Base-by-base conservation (phyloP, 2,113 vertebrate species). In the Otolemur garnettii region DNA sequence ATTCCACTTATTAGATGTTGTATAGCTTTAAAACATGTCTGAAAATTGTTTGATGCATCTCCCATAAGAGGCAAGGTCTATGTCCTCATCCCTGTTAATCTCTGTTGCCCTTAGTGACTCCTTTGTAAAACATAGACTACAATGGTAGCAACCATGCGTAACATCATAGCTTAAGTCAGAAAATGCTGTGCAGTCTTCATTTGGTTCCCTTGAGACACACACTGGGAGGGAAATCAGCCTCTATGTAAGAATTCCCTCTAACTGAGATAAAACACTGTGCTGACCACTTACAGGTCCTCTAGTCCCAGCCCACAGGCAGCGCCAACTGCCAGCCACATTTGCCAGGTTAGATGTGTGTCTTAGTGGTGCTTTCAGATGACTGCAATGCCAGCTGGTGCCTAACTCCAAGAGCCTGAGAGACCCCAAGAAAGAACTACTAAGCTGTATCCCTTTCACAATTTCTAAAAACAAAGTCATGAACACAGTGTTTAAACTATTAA, bases 21-120 rank as follows among this genome's bases (percentile, higher is more conserved):
- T n/a, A 17, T 45, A 72, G 7, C 24, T 93, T 81, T 45, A 38
- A 88, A 96, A 77, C 9, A 62, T 50, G 15, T 71, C 42, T 90
- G 28, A 79, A 82, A 55, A 55, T 72, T 18, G 3, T 14, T 87
- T 87, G 22, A 21, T 71, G 4, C 22, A 6, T 77, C 60, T 80
- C 9, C 62, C 53, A 19, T 42, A 55, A 82, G 11, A 82, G 15
- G 5, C 24, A 94, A 62, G 19, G 26, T 87, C 35, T 74, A 42
- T 59, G 22, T 4, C 28, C 50, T 9, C 26, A 38, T 60, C 19
- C 60, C 3, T 45, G 1, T 62, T 50, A 26, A 62, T 69, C 6
- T 68, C 59, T 69, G 14, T 42, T 93, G n/a, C 28, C 2, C n/a
- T 38, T 21, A 88, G 24, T n/a, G 77, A 72, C 9, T 55, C 8